Percentiles rank a stretch among this genome's conserved stretches.
Evolutionary conservation across 2,888 invertebrate genomes (phyloP).

Genomic region (Caenorhabditis drosophilae): DNA sequence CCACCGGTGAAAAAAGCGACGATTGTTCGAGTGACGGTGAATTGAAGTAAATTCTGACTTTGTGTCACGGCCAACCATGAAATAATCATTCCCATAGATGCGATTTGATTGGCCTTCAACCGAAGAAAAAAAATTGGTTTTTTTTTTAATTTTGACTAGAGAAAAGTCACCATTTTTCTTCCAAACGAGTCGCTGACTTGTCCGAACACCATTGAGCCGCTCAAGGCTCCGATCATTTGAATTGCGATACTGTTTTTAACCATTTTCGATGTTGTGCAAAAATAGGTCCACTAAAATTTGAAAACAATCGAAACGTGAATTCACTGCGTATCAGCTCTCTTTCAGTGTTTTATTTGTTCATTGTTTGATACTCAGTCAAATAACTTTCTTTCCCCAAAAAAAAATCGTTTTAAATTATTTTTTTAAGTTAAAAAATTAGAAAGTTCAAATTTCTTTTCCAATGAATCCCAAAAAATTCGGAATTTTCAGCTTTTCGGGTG

Average conservation of each 20-base stretch:
- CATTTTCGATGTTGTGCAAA: conserved; percentile 41
- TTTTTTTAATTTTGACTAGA: not conserved
- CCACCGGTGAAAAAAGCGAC: conserved; percentile 49
- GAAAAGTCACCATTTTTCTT: conserved; percentile 35
- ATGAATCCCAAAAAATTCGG: too few species aligned
- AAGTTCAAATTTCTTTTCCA: too few species aligned
- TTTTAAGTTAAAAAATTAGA: too few species aligned
- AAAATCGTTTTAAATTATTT: too few species aligned
- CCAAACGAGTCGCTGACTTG: conserved; percentile 61
- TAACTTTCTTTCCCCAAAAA: too few species aligned
- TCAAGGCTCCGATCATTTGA: conserved; percentile 62
- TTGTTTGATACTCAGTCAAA: too few species aligned
- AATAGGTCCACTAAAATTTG: conserved; percentile 43
- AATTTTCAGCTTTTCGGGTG: too few species aligned
- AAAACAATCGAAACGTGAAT: not conserved
- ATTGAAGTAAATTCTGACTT: conserved; percentile 32
- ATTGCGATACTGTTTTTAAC: conserved; percentile 56
- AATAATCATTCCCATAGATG: conserved; percentile 33
- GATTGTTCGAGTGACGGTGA: conserved; percentile 35
- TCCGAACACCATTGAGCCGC: conserved; percentile 61
- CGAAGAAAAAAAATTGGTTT: not conserved
- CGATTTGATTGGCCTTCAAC: conserved; percentile 24
- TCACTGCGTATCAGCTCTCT: too few species aligned
- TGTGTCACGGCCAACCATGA: conserved; percentile 41
- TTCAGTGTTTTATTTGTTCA: too few species aligned